Conservation (phyloP, 2,113 vertebrate genomes). For the Azemiops feae region DNA sequence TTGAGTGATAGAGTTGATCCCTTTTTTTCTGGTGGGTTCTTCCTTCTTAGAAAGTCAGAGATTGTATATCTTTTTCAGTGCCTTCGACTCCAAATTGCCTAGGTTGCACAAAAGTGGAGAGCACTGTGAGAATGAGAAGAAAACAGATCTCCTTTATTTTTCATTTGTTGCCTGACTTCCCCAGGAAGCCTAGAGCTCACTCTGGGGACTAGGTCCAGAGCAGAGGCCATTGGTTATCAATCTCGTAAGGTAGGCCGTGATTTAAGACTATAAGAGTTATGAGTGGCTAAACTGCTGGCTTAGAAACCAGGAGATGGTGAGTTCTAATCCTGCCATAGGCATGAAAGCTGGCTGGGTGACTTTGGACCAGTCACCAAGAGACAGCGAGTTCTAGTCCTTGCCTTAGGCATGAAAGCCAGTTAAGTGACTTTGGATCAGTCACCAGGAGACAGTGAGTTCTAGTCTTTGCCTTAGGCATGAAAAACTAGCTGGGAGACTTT, state of each 20-base stretch:
- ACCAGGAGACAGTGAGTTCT: no score
- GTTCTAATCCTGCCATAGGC: no score
- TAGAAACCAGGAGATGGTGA: neutral
- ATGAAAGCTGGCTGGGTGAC: no score
- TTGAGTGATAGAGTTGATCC: neutral
- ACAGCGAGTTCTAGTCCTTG: neutral
- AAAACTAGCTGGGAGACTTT: no score
- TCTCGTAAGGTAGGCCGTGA: no score
- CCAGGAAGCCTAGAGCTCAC: neutral
- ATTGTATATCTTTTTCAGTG: no score
- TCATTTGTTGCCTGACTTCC: neutral
- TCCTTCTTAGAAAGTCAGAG: neutral
- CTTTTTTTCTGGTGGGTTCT: neutral
- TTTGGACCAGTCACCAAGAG: no score
- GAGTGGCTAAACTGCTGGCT: neutral
- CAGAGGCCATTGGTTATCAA: no score
- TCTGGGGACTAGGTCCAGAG: neutral
- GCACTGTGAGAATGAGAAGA: neutral
- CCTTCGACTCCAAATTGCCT: neutral
- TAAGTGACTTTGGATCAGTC: neutral
- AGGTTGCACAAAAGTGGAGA: neutral
- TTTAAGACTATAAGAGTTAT: neutral
- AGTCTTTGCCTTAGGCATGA: no score
- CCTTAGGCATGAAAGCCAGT: neutral
- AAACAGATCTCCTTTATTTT: neutral